Evolutionary conservation across 2,797 vertebrate genomes (phyloP).

Genomic region (Chromobotia macracanthus): DNA sequence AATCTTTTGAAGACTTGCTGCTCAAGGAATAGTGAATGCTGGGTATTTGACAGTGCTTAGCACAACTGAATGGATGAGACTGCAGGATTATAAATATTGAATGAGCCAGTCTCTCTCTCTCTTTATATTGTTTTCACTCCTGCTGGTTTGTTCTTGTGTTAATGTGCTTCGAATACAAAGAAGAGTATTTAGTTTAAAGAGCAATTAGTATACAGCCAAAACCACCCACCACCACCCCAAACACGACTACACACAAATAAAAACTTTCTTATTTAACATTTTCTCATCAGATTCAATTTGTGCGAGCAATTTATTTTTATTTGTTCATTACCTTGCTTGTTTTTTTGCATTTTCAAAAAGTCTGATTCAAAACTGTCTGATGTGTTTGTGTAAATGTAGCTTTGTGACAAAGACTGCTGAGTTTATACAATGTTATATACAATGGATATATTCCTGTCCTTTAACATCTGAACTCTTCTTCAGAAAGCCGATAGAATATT

Average conservation of each 20-base stretch:
- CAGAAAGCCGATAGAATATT: not conserved
- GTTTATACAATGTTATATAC: not conserved
- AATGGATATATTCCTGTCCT: too few species aligned
- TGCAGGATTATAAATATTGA: slow-evolving; percentile 68
- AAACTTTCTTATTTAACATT: too few species aligned
- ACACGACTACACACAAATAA: not conserved
- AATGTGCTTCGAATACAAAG: not conserved
- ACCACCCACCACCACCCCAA: not conserved
- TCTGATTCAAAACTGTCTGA: not conserved
- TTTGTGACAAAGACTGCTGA: not conserved
- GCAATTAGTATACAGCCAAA: not conserved
- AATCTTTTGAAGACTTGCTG: slow-evolving; percentile 16
- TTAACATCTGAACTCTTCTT: not conserved
- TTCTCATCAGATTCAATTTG: not conserved
- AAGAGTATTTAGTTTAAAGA: too few species aligned
- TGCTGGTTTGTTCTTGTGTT: not conserved
- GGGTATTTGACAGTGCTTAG: slow-evolving; percentile 14
- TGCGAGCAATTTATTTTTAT: not conserved
- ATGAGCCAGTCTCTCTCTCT: slow-evolving; percentile 29
- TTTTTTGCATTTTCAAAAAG: not conserved
- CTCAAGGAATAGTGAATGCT: slow-evolving; percentile 8
- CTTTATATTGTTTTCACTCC: not conserved
- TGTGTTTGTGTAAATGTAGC: not conserved
- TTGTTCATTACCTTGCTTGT: not conserved
- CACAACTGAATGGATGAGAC: slow-evolving; percentile 42